Conservation (phyloP, 2,888 invertebrate species). For the Scelioninae gen. 1 region DNA sequence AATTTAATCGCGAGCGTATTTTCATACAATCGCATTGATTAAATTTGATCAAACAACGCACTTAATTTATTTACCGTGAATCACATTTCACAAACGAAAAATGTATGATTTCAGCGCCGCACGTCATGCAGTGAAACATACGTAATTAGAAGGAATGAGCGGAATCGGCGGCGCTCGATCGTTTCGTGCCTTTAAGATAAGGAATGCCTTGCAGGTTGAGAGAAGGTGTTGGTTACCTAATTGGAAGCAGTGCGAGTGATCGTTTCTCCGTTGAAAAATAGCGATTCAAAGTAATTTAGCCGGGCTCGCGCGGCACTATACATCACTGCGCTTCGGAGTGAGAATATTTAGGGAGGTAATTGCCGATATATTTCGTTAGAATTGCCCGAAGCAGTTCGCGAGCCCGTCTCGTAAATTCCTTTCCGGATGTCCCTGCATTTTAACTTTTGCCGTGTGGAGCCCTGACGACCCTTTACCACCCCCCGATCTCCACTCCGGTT, state of each 20-base stretch:
- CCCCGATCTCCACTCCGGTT: constrained; percentile 35
- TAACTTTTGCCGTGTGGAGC: constrained; percentile 73
- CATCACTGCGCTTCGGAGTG: constrained; percentile 81
- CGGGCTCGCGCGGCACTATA: constrained; percentile 76
- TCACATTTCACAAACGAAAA: constrained; percentile 37
- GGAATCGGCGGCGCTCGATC: constrained; percentile 60
- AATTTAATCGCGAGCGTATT: constrained; percentile 26
- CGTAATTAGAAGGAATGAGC: constrained; percentile 55
- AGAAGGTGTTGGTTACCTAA: constrained; percentile 73
- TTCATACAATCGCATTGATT: constrained; percentile 26
- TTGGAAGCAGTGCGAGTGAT: constrained; percentile 75
- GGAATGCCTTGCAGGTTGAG: constrained; percentile 66
- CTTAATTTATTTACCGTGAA: constrained; percentile 52
- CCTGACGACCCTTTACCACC: constrained; percentile 58
- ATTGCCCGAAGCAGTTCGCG: constrained; percentile 75
- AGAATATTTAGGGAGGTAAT: constrained; percentile 84
- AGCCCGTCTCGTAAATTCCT: constrained; percentile 82
- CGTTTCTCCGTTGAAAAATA: constrained; percentile 80
- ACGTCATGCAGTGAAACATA: constrained; percentile 56
- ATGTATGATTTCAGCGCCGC: constrained; percentile 39
- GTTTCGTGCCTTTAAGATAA: constrained; percentile 59
- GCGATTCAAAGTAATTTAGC: constrained; percentile 83
- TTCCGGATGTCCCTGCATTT: constrained; percentile 81
- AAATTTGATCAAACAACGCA: constrained; percentile 18
- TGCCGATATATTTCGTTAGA: constrained; percentile 84